Conservation (phyloP, 2,888 invertebrate species). For the Drosophila quinaria region DNA sequence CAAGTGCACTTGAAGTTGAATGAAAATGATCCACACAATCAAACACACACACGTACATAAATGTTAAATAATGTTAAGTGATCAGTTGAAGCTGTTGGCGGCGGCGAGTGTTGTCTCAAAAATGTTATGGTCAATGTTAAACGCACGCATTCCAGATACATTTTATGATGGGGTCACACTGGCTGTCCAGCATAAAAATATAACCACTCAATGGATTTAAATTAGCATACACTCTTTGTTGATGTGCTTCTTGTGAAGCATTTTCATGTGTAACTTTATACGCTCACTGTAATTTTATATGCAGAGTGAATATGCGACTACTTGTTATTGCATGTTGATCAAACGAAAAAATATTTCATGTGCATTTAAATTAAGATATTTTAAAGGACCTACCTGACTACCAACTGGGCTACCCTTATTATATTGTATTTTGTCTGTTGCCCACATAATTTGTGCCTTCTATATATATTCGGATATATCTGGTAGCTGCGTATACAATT, state of each 20-base stretch:
- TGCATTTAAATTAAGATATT: constrained; percentile 63
- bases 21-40: constrained; percentile 11
- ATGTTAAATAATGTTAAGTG: constrained; percentile 15
- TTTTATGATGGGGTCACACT: constrained; percentile 21
- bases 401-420: constrained; percentile 21
- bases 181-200: constrained; percentile 1
- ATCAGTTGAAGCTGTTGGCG: neutral
- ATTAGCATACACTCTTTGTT: constrained; percentile 27
- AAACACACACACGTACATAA: neutral
- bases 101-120: neutral
- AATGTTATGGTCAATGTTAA: constrained; percentile 13
- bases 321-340: constrained; percentile 52
- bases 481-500: constrained; percentile 65
- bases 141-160: neutral
- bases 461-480: neutral
- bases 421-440: constrained; percentile 38
- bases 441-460: constrained; percentile 57
- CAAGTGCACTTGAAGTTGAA: constrained; percentile 61
- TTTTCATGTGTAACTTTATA: constrained; percentile 65
- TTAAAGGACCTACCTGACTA: constrained; percentile 67
- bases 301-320: constrained; percentile 47
- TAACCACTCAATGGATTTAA: constrained; percentile 12
- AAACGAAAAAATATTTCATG: constrained; percentile 56
- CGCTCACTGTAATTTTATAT: constrained; percentile 68
- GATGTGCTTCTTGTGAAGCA: constrained; percentile 25